These are phyloP conservation scores for Hiodon alosoides DNA, from an alignment of 2,113 vertebrate species.

Conservation along the genomic window DNA sequence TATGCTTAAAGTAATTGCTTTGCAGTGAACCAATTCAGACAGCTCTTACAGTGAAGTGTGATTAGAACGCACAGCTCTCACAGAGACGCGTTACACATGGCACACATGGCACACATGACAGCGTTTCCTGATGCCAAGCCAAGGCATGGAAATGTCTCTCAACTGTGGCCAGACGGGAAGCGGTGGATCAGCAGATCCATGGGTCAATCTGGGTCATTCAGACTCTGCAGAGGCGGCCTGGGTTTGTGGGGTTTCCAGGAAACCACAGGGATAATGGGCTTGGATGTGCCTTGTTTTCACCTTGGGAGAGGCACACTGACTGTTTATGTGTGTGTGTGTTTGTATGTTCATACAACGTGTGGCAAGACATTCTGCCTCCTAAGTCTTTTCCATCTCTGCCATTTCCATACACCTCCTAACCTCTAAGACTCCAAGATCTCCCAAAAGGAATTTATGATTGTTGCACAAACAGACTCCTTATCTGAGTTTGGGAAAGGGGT, in stretches of 20 bases:
- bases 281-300: not conserved
- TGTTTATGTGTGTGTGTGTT: not conserved
- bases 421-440: too few species aligned
- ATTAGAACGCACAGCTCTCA: too few species aligned
- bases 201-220: not conserved
- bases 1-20: too few species aligned
- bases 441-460: constrained; percentile 2
- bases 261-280: not conserved
- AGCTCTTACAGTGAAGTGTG: too few species aligned
- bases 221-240: not conserved
- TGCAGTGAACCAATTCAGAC: too few species aligned
- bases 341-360: not conserved
- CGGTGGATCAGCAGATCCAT: not conserved
- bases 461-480: not conserved
- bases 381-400: not conserved
- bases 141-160: not conserved
- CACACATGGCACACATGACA: too few species aligned
- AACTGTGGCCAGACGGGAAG: not conserved
- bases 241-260: not conserved
- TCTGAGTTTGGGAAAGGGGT: not conserved
- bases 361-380: not conserved
- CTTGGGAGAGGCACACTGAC: not conserved
- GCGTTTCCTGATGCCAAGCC: too few species aligned
- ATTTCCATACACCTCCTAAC: too few species aligned
- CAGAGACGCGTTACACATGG: too few species aligned